Conservation (phyloP, 2,113 vertebrate species). For the Rynchops niger region DNA sequence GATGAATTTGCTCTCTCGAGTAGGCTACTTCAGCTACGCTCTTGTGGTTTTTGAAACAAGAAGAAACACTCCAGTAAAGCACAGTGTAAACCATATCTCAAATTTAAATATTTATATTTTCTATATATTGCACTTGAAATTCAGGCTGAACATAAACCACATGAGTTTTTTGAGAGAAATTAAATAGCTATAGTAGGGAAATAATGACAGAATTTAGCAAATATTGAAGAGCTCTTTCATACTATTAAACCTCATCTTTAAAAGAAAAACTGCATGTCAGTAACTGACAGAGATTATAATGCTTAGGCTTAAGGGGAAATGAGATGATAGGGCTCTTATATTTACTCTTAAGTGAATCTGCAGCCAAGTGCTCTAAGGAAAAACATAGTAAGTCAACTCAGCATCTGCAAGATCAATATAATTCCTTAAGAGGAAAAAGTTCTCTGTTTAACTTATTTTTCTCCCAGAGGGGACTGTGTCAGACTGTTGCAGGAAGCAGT, state of each 20-base stretch:
- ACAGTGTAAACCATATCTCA: not conserved
- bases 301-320: not conserved
- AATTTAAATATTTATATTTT: constrained; percentile 40
- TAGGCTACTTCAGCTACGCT: not conserved
- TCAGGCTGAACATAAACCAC: not conserved
- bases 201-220: not conserved
- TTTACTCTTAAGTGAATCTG: constrained; percentile 12
- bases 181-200: not conserved
- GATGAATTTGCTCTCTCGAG: not conserved
- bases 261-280: not conserved
- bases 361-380: constrained; percentile 45
- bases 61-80: constrained; percentile 3
- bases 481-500: constrained; percentile 55
- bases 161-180: not conserved
- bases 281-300: constrained; percentile 16
- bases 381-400: constrained; percentile 39
- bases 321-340: constrained; percentile 6
- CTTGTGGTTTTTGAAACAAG: constrained; percentile 34
- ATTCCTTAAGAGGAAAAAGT: constrained; percentile 34
- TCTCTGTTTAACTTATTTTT: constrained; percentile 27
- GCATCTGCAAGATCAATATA: constrained; percentile 59
- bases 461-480: not conserved
- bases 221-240: not conserved
- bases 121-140: not conserved
- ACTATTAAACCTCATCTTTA: not conserved